Percentiles rank a stretch among this genome's conserved stretches.
phyloP scores from a whole-genome alignment of 2,797 vertebrate genomes.

The Synaphobranchus kaupii region DNA sequence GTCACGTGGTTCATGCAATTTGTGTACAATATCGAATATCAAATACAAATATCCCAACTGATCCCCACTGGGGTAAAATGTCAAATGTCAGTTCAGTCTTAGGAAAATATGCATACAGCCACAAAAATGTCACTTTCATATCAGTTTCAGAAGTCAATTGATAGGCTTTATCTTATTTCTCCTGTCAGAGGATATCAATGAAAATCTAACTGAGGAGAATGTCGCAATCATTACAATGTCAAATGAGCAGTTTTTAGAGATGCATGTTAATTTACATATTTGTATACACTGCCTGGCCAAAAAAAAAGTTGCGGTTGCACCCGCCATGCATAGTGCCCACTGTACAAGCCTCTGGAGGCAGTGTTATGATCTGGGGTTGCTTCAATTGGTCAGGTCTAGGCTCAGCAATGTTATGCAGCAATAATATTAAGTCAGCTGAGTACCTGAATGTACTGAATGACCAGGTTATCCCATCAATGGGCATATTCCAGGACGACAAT shows the following conservation, averaged over 20 bases:
- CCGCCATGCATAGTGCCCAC: too few species aligned
- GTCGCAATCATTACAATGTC: neutral
- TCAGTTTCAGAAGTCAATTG: neutral
- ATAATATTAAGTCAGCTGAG: too few species aligned
- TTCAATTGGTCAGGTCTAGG: too few species aligned
- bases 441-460: too few species aligned
- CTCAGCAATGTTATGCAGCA: too few species aligned
- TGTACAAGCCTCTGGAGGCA: too few species aligned
- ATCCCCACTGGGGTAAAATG: neutral
- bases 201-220: neutral
- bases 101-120: neutral
- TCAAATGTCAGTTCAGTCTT: neutral
- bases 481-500: too few species aligned
- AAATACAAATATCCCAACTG: neutral
- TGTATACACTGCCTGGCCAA: too few species aligned
- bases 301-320: too few species aligned
- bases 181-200: neutral
- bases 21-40: neutral
- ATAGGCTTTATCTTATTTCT: neutral
- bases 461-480: too few species aligned
- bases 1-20: neutral
- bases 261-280: neutral
- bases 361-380: too few species aligned
- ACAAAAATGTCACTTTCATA: neutral
- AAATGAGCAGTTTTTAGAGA: neutral